Conservation (phyloP, 2,888 invertebrate species). For the Eupithecia subfuscata region DNA sequence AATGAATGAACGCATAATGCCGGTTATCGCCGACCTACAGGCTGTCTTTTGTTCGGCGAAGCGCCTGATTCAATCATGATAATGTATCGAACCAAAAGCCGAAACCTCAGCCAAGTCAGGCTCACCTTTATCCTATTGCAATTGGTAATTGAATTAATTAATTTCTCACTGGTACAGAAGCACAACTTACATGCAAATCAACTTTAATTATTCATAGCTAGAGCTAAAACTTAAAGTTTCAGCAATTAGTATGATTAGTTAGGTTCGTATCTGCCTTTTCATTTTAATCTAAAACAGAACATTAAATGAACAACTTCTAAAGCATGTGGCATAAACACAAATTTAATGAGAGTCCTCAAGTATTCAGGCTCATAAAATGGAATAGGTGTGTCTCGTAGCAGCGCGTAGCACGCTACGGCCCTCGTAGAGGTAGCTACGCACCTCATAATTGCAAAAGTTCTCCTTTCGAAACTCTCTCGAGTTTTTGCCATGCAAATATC, state of each 20-base stretch:
- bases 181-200: neutral
- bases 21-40: constrained; percentile 28
- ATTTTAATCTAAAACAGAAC: constrained; percentile 9
- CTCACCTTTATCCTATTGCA: constrained; percentile 12
- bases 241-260: constrained; percentile 1
- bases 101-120: constrained; percentile 17
- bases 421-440: constrained; percentile 41
- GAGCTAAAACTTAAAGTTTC: neutral
- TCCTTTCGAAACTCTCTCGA: constrained; percentile 31
- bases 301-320: neutral
- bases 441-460: constrained; percentile 43
- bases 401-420: constrained; percentile 40
- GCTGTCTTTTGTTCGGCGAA: constrained; percentile 35
- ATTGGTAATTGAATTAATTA: neutral
- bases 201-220: neutral
- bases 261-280: neutral
- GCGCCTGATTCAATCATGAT: constrained; percentile 40
- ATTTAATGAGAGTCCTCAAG: constrained; percentile 13
- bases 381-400: constrained; percentile 36
- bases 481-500: constrained; percentile 36
- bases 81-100: constrained; percentile 36
- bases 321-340: constrained; percentile 2
- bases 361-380: constrained; percentile 31
- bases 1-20: neutral
- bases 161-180: neutral